phyloP scores from a whole-genome alignment of 2,113 vertebrate genomes.

The rabbit (Oryctolagus cuniculus) region mOryCun1.1 NC_091442.1:107537001-107537500 shows the following conservation, averaged over 20 bases:
- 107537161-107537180: too few species aligned
- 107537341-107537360: too few species aligned
- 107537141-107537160: too few species aligned
- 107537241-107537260: neutral
- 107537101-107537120: neutral
- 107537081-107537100: neutral
- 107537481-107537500: too few species aligned
- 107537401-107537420: too few species aligned
- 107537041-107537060: neutral
- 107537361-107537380: too few species aligned
- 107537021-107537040: conserved; percentile 5
- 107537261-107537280: neutral
- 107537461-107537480: too few species aligned
- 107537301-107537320: neutral
- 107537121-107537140: too few species aligned
- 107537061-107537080: neutral
- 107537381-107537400: too few species aligned
- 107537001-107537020: neutral
- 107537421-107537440: too few species aligned
- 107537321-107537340: too few species aligned
- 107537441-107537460: too few species aligned
- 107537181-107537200: neutral
- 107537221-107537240: conserved; percentile 10
- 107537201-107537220: neutral
- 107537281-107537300: neutral